Percentiles rank a stretch among this genome's conserved stretches.
Evolutionary conservation across 2,888 invertebrate species (phyloP).

Genomic region (Epirrita christyi): DNA sequence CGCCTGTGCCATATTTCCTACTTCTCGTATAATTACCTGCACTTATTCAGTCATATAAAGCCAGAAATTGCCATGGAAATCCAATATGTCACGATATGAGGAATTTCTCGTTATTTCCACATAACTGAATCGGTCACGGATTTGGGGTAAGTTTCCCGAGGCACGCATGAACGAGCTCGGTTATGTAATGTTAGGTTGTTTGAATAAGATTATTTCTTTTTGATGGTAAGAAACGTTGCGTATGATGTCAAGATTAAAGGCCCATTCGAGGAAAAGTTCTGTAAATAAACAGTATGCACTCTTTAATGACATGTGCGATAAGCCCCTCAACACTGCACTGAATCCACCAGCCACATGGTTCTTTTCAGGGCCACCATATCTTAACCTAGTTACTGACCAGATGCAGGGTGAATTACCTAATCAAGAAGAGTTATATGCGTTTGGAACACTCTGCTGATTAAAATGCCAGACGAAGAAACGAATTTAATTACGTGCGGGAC

Average conservation of each 20-base stretch:
- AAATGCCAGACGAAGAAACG: too few relatives aligned
- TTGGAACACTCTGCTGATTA: too few relatives aligned
- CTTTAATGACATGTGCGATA: too few relatives aligned
- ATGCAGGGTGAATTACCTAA: too few relatives aligned
- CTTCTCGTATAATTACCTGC: conserved; percentile 16
- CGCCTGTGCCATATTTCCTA: neutral
- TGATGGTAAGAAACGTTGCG: neutral
- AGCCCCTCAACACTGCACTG: too few relatives aligned
- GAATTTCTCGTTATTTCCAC: conserved; percentile 35
- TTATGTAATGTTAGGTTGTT: conserved; percentile 20
- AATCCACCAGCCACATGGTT: too few relatives aligned
- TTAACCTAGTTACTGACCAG: too few relatives aligned
- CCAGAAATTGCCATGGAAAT: conserved; percentile 33
- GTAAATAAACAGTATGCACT: too few relatives aligned
- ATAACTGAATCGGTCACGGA: conserved; percentile 34
- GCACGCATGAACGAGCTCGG: conserved; percentile 18
- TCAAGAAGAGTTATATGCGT: too few relatives aligned
- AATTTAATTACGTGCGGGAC: too few relatives aligned
- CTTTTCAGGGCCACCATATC: too few relatives aligned
- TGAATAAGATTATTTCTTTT: conserved; percentile 15
- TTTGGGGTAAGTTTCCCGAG: conserved; percentile 21
- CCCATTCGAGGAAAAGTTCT: neutral
- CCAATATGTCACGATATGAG: conserved; percentile 38
- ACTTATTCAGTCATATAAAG: conserved; percentile 20
- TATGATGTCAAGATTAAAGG: neutral